These are phyloP conservation scores for Tonatia bakeri DNA, from an alignment of 2,113 vertebrate species.

Conservation along the genomic window DNA sequence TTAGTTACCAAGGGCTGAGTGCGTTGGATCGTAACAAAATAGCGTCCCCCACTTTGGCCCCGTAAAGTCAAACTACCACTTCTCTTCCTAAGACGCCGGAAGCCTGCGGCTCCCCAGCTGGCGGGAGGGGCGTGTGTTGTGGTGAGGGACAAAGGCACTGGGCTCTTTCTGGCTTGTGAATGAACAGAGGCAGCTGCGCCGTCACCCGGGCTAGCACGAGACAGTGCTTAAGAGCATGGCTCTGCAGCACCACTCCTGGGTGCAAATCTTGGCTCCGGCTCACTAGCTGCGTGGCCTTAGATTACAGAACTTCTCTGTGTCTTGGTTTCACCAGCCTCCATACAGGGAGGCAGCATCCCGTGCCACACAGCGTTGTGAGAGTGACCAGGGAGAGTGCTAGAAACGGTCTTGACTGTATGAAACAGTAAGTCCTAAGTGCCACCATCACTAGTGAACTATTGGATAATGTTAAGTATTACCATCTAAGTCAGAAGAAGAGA, in stretches of 20 bases:
- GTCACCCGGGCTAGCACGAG: neutral
- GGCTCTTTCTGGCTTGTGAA: neutral
- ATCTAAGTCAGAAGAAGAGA: neutral
- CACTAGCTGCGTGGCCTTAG: neutral
- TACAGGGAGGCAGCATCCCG: neutral
- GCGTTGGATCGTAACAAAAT: neutral
- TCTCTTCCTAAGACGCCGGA: neutral
- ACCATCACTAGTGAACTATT: neutral
- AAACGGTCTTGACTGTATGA: neutral
- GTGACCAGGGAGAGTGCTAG: neutral
- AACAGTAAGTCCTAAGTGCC: neutral
- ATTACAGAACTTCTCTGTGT: neutral
- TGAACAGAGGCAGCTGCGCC: neutral
- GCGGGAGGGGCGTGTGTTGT: rapidly evolving
- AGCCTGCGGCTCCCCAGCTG: neutral
- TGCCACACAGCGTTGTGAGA: neutral
- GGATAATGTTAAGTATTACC: neutral
- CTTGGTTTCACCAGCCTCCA: neutral
- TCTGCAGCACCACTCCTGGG: neutral
- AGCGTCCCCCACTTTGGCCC: neutral
- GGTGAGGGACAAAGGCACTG: neutral
- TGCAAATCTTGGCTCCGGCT: neutral
- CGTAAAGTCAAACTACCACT: neutral
- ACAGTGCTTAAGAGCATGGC: neutral
- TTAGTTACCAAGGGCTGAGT: neutral